Evolutionary conservation across 2,113 vertebrate genomes (phyloP).

Genomic region (Elephas maximus): DNA sequence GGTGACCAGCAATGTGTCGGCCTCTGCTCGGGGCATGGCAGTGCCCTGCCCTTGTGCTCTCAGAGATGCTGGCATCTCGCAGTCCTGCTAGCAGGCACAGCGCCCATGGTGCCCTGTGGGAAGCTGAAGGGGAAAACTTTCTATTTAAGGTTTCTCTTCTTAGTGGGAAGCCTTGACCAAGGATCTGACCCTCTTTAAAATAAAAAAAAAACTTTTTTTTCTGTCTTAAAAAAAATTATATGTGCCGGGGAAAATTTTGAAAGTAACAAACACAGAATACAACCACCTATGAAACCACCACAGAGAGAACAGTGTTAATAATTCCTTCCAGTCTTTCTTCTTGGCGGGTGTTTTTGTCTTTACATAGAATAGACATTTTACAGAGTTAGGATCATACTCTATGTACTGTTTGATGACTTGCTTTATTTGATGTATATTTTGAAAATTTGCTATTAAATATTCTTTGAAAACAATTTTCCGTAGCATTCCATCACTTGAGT

Average conservation of each 20-base stretch:
- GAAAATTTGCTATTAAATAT: conserved; percentile 57
- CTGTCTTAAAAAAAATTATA: neutral
- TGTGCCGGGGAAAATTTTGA: neutral
- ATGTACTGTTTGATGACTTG: conserved; percentile 6
- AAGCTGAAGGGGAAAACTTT: neutral
- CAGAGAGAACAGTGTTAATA: neutral
- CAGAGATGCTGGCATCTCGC: neutral
- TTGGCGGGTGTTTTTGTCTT: neutral
- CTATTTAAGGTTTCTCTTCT: neutral
- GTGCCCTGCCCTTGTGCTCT: neutral
- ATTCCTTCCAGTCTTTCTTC: neutral
- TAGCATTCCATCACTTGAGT: neutral
- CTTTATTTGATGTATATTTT: neutral
- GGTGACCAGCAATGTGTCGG: neutral
- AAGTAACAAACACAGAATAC: neutral
- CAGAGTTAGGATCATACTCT: neutral
- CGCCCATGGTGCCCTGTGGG: neutral
- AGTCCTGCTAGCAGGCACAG: neutral
- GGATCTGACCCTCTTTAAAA: neutral
- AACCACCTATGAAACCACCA: neutral
- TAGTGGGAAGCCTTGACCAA: neutral
- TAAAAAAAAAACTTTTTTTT: neutral
- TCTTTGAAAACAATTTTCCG: neutral
- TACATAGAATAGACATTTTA: neutral
- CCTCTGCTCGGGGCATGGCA: neutral